Evolutionary conservation across 2,113 vertebrate species (phyloP), one percentile per base, ranked within the genome.

Genomic region (Rhabdornis inornatus): DNA sequence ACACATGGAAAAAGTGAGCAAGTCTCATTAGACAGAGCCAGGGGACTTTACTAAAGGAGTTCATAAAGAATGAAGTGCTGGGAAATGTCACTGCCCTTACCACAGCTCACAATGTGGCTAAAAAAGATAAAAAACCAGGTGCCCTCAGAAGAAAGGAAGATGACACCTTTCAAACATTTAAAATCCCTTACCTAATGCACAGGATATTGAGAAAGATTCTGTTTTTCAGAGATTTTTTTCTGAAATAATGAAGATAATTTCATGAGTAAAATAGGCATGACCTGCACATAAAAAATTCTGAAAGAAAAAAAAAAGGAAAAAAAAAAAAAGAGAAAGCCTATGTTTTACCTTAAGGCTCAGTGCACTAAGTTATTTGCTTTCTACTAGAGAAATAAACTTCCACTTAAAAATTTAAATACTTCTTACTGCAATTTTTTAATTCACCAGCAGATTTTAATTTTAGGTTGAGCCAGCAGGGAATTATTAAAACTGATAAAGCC

Each of bases 401-500:
- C 83, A 83, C 59, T 93, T 96, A 91, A 92, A 94, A 94, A 87
- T 64, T 95, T 95, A 96, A 96, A 95, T 86, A 96, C 55, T 86
- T 88, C 89, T 83, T 90, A 88, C 84, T 68, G 56, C 3, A 27
- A 74, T 74, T 80, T 94, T 94, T 93, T 39, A 94, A 94, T 94
- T 95, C 87, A 59, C 82, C 55, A 84, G 83, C 56, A 79, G 83
- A 92, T 93, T 96, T 96, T 94, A 95, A 96, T 97, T 97, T 95
- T 91, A 95, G 95, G 90, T 93, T 92, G 86, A 94, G 83, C 91
- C 96, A 94, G 87, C 66, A 89, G 94, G 95, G 96, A 97, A 92
- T 96, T 95, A 96, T 84, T 95, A 95, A 95, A 96, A 96, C 87
- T 92, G 94, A 96, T 96, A 96, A 96, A 95, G 42, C 77, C 22